Evolutionary conservation across 2,888 invertebrate genomes (phyloP).

Genomic region (Dexiosoma caninum): DNA sequence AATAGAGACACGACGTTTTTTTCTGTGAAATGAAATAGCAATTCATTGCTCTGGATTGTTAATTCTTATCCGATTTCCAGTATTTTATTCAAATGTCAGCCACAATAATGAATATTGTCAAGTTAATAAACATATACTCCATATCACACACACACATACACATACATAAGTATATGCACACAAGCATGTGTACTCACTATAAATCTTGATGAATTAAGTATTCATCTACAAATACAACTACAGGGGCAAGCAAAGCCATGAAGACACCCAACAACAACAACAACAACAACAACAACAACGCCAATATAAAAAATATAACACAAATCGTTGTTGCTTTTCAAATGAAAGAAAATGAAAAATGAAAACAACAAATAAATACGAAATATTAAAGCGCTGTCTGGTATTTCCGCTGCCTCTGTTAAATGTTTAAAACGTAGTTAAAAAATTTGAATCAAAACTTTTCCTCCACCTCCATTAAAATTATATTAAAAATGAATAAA

Average conservation of each 20-base stretch:
- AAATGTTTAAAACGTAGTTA: neutral
- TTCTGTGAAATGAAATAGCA: neutral
- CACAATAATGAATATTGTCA: conserved; percentile 17
- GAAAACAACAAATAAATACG: neutral
- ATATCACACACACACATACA: too few species aligned
- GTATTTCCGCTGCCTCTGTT: conserved; percentile 37
- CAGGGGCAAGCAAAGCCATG: too few species aligned
- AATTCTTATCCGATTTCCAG: conserved; percentile 62
- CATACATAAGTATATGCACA: neutral
- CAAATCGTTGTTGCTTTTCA: conserved; percentile 10
- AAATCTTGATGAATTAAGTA: too few species aligned
- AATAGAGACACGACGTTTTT: too few species aligned
- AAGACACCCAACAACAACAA: conserved; percentile 18
- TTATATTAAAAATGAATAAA: neutral
- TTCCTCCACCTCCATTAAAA: neutral
- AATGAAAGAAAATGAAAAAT: neutral
- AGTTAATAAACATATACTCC: too few species aligned
- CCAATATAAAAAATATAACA: neutral
- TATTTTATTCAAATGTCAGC: conserved; percentile 61
- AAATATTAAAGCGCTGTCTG: conserved; percentile 10
- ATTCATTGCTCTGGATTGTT: conserved; percentile 52
- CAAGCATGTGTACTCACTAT: too few species aligned
- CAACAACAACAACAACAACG: neutral
- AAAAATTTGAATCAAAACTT: neutral
- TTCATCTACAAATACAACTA: too few species aligned